These are phyloP conservation scores for Hormaphis cornu DNA, from an alignment of 1,140 invertebrate genomes.

Conservation along the genomic window DNA sequence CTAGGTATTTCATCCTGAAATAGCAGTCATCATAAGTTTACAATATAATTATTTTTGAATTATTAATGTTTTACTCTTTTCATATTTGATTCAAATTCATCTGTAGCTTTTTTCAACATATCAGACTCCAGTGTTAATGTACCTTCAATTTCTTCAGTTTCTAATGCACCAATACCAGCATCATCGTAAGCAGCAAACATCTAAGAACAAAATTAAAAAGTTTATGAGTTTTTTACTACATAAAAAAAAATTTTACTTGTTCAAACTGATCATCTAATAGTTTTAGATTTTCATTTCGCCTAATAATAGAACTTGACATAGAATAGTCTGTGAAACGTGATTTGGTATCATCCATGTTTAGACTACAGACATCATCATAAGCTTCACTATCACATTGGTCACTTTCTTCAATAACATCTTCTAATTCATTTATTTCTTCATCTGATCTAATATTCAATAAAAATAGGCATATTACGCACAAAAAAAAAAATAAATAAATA, in stretches of 20 bases:
- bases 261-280: constrained; percentile 87
- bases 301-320: constrained; percentile 83
- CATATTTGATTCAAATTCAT: constrained; percentile 50
- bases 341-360: constrained; percentile 68
- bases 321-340: constrained; percentile 89
- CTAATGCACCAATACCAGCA: constrained; percentile 76
- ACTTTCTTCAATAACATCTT: constrained; percentile 43
- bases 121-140: constrained; percentile 56
- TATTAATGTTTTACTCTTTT: constrained; percentile 47
- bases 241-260: constrained; percentile 49
- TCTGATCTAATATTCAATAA: constrained; percentile 31
- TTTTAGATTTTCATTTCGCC: constrained; percentile 70
- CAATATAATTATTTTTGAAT: constrained; percentile 17
- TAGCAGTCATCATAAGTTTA: background rate
- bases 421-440: constrained; percentile 39
- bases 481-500: background rate
- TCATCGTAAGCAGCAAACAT: constrained; percentile 81
- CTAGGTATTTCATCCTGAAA: constrained; percentile 26
- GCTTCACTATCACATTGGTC: constrained; percentile 48
- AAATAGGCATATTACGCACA: constrained; percentile 16
- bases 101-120: constrained; percentile 50
- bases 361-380: constrained; percentile 48
- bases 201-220: constrained; percentile 44
- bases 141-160: constrained; percentile 83
- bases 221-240: background rate